phyloP scores from a whole-genome alignment of 2,113 vertebrate genomes.

The Eulacestoma nigropectus region DNA sequence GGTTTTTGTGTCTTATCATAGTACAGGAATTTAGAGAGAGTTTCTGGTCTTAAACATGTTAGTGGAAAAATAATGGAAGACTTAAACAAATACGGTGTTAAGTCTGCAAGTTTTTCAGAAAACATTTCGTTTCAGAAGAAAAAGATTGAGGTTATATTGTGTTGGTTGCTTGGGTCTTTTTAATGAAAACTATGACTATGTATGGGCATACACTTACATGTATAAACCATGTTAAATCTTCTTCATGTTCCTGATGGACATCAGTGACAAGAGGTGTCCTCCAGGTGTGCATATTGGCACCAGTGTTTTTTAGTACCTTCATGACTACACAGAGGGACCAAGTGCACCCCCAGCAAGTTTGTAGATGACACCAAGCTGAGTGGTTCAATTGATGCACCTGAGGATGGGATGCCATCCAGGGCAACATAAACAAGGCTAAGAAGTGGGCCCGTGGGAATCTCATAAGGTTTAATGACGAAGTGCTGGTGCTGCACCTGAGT shows the following conservation, averaged over 20 bases:
- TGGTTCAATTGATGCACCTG: background rate
- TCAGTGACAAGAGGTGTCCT: no score
- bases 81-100: background rate
- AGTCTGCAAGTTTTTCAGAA: background rate
- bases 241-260: background rate
- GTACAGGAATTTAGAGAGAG: background rate
- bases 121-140: background rate
- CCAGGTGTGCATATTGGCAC: background rate
- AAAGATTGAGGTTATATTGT: background rate
- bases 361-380: background rate
- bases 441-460: background rate
- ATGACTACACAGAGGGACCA: background rate
- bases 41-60: background rate
- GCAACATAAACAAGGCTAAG: background rate
- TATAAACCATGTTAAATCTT: background rate
- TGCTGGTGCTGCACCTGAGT: background rate
- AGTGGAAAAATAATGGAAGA: background rate
- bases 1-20: background rate
- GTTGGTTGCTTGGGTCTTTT: background rate
- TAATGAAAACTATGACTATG: background rate
- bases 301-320: no score
- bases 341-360: background rate
- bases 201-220: no score
- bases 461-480: background rate
- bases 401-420: no score